These are phyloP conservation scores for Amblyopsis hoosieri DNA, from an alignment of 2,797 vertebrate species.

Conservation along the genomic window DNA sequence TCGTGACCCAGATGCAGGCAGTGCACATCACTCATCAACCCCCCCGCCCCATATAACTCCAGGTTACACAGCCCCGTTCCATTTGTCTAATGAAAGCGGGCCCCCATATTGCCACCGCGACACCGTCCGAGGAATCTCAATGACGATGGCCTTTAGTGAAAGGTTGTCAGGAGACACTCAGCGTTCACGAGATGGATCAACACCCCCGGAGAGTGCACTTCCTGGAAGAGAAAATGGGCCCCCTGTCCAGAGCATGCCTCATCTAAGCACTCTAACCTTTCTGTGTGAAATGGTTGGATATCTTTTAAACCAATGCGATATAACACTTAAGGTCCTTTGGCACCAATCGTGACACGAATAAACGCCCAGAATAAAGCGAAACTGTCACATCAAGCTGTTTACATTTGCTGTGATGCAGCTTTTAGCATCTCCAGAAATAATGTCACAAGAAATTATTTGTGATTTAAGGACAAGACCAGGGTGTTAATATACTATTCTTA, in stretches of 20 bases:
- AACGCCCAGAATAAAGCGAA: no score
- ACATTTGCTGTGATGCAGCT: no score
- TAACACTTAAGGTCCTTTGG: no score
- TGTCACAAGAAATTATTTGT: no score
- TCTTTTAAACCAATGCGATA: conserved; percentile 5
- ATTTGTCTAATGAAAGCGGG: conserved; percentile 79
- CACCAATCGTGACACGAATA: no score
- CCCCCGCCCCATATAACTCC: conserved; percentile 47
- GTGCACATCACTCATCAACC: conserved; percentile 61
- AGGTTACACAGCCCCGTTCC: conserved; percentile 58
- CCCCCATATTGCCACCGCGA: conserved; percentile 57
- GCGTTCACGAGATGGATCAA: conserved; percentile 58
- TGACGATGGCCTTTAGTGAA: conserved; percentile 59
- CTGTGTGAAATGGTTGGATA: conserved; percentile 13
- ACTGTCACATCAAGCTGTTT: no score
- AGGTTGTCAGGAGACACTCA: conserved; percentile 55
- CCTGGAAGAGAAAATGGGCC: conserved; percentile 23
- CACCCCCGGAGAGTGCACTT: conserved; percentile 40
- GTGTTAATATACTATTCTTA: no score
- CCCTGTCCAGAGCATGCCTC: conserved; percentile 16
- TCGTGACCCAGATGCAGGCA: conserved; percentile 63
- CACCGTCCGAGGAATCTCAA: conserved; percentile 49
- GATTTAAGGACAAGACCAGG: no score
- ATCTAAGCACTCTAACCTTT: conserved; percentile 26
- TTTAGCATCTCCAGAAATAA: no score